These are phyloP conservation scores for Otolemur crassicaudatus DNA, from an alignment of 2,797 vertebrate species.

Conservation along the genomic window DNA sequence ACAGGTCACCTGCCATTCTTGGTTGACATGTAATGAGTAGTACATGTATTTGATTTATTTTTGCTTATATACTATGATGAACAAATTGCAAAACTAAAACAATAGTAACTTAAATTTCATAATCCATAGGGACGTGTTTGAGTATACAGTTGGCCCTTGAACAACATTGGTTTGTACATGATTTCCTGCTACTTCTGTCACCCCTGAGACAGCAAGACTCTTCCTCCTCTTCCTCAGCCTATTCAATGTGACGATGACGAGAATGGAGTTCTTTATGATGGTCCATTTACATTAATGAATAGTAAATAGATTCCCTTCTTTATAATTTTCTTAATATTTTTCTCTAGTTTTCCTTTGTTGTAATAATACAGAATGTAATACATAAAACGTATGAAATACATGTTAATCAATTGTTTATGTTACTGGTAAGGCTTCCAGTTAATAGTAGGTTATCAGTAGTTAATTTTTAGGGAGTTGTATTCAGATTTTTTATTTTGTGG, in stretches of 20 bases:
- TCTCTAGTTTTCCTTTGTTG: neutral
- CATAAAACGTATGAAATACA: neutral
- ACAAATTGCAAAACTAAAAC: slow-evolving; percentile 23
- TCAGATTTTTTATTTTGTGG: neutral
- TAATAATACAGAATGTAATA: neutral
- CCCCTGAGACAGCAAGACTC: neutral
- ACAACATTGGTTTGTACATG: neutral
- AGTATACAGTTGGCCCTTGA: neutral
- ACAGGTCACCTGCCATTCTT: neutral
- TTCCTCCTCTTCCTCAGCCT: neutral
- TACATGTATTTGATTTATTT: neutral
- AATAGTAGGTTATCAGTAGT: neutral
- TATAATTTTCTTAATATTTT: neutral
- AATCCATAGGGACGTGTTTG: neutral
- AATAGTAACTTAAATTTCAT: neutral
- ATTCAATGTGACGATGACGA: neutral
- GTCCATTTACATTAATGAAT: neutral
- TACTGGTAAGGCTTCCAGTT: neutral
- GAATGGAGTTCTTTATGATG: neutral
- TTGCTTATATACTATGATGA: neutral
- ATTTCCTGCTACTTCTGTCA: neutral
- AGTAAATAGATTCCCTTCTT: neutral
- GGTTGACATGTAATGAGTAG: neutral
- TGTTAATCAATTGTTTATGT: neutral
- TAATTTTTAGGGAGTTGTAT: neutral